phyloP scores from a whole-genome alignment of 2,888 invertebrate species.

The Litoditis marina region DNA sequence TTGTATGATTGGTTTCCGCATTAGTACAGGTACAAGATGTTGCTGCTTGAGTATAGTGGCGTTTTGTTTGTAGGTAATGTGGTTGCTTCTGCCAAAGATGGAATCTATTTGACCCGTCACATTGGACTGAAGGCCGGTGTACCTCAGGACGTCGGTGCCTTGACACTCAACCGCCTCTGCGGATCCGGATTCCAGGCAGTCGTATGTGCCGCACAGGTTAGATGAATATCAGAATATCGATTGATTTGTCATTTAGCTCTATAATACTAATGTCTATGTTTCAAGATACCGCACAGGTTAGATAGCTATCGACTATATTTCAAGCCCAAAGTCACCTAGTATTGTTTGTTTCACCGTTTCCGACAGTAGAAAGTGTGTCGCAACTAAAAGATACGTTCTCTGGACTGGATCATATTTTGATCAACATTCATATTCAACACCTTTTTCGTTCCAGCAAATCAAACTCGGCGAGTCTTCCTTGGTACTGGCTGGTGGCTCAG shows the following conservation, averaged over 20 bases:
- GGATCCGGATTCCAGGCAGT: slow-evolving; percentile 95
- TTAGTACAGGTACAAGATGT: no score
- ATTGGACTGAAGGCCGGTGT: slow-evolving; percentile 77
- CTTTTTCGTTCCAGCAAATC: slow-evolving; percentile 28
- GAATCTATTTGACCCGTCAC: slow-evolving; percentile 81
- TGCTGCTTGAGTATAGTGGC: no score
- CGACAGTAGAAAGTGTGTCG: neutral
- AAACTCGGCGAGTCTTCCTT: slow-evolving; percentile 25
- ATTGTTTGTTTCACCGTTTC: neutral
- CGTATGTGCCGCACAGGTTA: slow-evolving; percentile 63
- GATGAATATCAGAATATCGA: no score
- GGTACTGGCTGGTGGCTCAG: slow-evolving; percentile 68
- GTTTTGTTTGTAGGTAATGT: slow-evolving; percentile 47
- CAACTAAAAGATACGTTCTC: neutral
- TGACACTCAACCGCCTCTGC: slow-evolving; percentile 86
- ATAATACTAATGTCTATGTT: neutral
- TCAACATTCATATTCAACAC: neutral
- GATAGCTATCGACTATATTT: no score
- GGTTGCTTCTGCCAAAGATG: slow-evolving; percentile 76
- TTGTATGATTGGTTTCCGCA: no score
- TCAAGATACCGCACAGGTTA: no score
- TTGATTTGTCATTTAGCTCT: neutral
- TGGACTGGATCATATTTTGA: neutral
- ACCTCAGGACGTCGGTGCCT: slow-evolving; percentile 78
- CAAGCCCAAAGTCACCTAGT: neutral